Evolutionary conservation across 2,888 invertebrate genomes (phyloP).

Genomic region (Eilema caniola): DNA sequence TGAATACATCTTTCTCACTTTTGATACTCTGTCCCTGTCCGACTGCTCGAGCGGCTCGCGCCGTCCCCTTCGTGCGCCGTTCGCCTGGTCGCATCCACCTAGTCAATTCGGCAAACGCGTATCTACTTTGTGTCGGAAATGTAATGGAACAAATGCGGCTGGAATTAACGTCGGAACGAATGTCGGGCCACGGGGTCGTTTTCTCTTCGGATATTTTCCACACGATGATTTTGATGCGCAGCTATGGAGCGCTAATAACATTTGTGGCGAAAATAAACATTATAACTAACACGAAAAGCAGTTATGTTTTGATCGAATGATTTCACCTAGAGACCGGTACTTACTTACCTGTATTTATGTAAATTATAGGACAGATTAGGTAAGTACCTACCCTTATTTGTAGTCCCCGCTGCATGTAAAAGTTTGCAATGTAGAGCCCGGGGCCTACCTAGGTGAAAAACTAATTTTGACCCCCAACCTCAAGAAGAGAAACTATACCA

Average conservation of each 20-base stretch:
- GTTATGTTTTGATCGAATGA: slow-evolving; percentile 1
- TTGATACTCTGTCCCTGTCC: slow-evolving; percentile 78
- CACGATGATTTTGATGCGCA: slow-evolving; percentile 84
- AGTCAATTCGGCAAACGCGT: slow-evolving; percentile 87
- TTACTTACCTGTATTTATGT: neutral
- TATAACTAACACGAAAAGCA: slow-evolving; percentile 17
- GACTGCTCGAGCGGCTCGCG: slow-evolving; percentile 60
- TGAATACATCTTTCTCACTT: slow-evolving; percentile 89
- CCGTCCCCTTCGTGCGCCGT: slow-evolving; percentile 71
- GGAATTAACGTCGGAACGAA: slow-evolving; percentile 86
- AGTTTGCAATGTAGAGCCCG: neutral
- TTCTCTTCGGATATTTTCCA: slow-evolving; percentile 84
- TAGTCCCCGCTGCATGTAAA: no score
- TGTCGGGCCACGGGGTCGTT: slow-evolving; percentile 84
- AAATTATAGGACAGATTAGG: neutral
- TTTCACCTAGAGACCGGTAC: neutral
- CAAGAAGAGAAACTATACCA: no score
- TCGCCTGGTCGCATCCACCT: slow-evolving; percentile 86
- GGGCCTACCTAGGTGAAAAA: neutral
- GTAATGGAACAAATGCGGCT: slow-evolving; percentile 87
- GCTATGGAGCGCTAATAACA: slow-evolving; percentile 75
- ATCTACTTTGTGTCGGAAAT: slow-evolving; percentile 87
- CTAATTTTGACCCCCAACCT: no score
- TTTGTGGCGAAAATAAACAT: slow-evolving; percentile 66
- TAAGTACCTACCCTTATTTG: no score